Base-by-base conservation (phyloP, 2,797 vertebrate species). In the Lepilemur septentrionalis region DNA sequence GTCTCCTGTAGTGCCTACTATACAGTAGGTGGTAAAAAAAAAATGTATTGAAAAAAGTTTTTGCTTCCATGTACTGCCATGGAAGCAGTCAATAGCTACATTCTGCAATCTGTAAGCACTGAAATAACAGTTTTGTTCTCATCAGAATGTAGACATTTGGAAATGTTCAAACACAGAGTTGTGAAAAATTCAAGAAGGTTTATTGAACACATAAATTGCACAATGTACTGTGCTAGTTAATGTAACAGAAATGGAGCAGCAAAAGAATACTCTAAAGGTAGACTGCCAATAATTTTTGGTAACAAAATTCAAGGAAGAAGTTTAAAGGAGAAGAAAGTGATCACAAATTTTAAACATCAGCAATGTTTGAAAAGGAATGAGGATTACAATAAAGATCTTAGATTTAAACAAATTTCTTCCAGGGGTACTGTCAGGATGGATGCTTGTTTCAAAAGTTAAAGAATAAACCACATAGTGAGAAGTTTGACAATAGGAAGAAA, bases 261-360 rank as follows among this genome's bases (percentile, higher is more conserved):
- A 25, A 91, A 73, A 89, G 28, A 65, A 65, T 7, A 13, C 38
- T 81, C 20, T 70, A 67, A 80, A 92, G 22, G 69, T 30, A 43
- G 30, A 93, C 69, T 82, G 63, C 32, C 35, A 88, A 69, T 38
- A 25, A 79, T 6, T 75, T 22, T 28, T 55, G 15, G 48, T 55
- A 84, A 88, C 3, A 70, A 93, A 92, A 94, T 32, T 80, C 22
- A 69, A 63, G 48, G 69, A 87, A 38, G 38, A 88, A 38, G 35
- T 70, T 61, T 83, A 83, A 90, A 59, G 50, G 72, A 79, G 50
- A 86, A 91, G 50, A 46, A 82, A 23, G 32, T 92, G 57, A 80
- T 73, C 38, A 89, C 25, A 96, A 97, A 79, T 79, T 87, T 86
- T 35, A 89, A 89, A 92, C 23, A 73, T 80, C 41, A 81, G 46